Conservation (phyloP, 92 coral and sea anemone genomes). For the Palythoa grandiflora region DNA sequence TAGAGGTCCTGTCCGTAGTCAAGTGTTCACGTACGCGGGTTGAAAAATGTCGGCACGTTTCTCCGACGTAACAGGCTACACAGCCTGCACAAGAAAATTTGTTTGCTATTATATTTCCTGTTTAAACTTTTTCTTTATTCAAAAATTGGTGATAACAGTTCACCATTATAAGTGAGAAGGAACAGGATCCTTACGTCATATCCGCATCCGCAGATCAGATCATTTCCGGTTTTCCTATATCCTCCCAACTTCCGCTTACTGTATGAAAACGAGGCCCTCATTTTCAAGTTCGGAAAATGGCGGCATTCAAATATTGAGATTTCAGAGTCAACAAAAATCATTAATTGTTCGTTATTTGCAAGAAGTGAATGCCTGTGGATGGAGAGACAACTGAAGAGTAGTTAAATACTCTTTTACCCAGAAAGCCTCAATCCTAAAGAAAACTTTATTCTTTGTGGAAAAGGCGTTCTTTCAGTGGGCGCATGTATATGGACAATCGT, state of each 20-base stretch:
- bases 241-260: slow-evolving; percentile 17
- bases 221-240: slow-evolving; percentile 18
- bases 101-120: background rate
- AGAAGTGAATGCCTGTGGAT: background rate
- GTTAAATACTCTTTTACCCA: background rate
- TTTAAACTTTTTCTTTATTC: background rate
- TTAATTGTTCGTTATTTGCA: background rate
- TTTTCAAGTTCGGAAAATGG: slow-evolving; percentile 28
- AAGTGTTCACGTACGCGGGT: too few species aligned
- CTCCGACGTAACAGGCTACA: too few species aligned
- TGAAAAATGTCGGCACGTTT: too few species aligned
- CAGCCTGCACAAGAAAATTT: too few species aligned
- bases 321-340: slow-evolving; percentile 32
- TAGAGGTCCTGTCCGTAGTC: too few species aligned
- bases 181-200: background rate
- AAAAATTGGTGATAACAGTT: too few species aligned
- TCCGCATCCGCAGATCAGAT: background rate
- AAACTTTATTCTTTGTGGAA: background rate
- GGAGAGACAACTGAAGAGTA: background rate
- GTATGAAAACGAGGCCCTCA: slow-evolving; percentile 30
- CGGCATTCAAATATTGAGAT: slow-evolving; percentile 13
- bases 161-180: too few species aligned
- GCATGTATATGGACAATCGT: background rate
- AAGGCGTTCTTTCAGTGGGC: background rate
- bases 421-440: background rate